These are phyloP conservation scores for Lasioglossum figueresi DNA, from an alignment of 2,888 invertebrate species.

Conservation along the genomic window DNA sequence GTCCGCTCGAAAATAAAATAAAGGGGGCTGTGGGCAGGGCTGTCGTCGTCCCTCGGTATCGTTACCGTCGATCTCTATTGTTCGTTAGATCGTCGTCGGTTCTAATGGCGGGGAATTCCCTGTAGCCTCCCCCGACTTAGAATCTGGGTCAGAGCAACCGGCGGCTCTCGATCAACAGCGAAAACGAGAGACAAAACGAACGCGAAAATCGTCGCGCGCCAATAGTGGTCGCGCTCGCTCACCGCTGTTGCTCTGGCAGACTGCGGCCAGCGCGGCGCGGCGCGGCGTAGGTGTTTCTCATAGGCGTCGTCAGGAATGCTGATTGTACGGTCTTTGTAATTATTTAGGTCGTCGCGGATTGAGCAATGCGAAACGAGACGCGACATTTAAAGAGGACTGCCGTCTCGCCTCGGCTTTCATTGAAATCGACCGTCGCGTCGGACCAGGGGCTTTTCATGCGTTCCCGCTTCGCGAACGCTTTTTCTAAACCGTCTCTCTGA, in stretches of 20 bases:
- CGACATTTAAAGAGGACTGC: conserved; percentile 43
- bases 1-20: conserved; percentile 49
- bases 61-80: conserved; percentile 49
- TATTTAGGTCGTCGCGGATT: conserved; percentile 66
- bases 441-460: conserved; percentile 9
- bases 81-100: conserved; percentile 48
- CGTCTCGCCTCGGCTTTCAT: conserved; percentile 9
- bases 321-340: conserved; percentile 67
- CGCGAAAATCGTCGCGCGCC: neutral
- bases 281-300: conserved; percentile 67
- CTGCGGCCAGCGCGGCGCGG: neutral
- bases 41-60: conserved; percentile 17
- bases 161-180: conserved; percentile 50
- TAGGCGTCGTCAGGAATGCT: conserved; percentile 63
- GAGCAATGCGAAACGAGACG: conserved; percentile 56
- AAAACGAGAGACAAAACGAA: conserved; percentile 55
- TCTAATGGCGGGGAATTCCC: conserved; percentile 56
- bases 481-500: neutral
- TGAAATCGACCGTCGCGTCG: conserved; percentile 21
- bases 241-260: neutral
- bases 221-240: neutral
- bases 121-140: conserved; percentile 43
- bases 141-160: conserved; percentile 54
- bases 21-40: conserved; percentile 31
- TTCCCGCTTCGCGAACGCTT: neutral